Evolutionary conservation across 1,140 invertebrate genomes (phyloP), one percentile per base, ranked within the genome.

Genomic region (Lasioglossum albipes): DNA sequence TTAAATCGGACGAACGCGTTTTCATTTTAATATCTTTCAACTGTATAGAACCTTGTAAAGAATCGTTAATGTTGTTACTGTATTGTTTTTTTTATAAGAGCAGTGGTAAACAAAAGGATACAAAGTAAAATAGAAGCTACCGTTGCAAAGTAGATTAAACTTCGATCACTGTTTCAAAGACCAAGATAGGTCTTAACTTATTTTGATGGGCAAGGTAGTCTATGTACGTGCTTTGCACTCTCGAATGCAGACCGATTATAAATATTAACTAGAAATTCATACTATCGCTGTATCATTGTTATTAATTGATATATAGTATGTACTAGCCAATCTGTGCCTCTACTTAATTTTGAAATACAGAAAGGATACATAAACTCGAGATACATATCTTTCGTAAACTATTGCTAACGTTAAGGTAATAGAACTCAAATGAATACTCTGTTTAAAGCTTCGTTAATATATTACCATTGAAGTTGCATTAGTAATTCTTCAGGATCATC

Each of bases 401-500:
- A 42, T 67, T 76, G 6, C 9, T 31, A 22, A 36, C 45, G 36
- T 68, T 2, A 16, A 45, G 31, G 36, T 52, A 42, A 20, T 27
- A 59, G 5, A 4, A 69, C 36, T 22, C 27, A 73, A 59, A 84
- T 78, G 7, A 84, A 84, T n/a, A 75, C 9, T 64, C 45, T 20
- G 42, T n/a, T 64, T 74, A 20, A 75, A 81, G 49, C 59, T 82
- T 74, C 7, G 5, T 54, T 45, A 74, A 59, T 66, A 59, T 84
- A 79, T 81, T 84, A 75, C 13, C 62, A 64, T 65, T 71, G 59
- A 82, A 81, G 45, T 54, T 59, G 74, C n/a, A 70, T 22, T 65
- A 84, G 70, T 71, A 64, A 67, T 77, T 75, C 57, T 82, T 79
- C 42, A 61, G 76, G 71, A 65, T 41, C 78, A 54, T 83, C 62